Conservation (phyloP, 2,888 invertebrate genomes). For the Hoplodrina blanda region DNA sequence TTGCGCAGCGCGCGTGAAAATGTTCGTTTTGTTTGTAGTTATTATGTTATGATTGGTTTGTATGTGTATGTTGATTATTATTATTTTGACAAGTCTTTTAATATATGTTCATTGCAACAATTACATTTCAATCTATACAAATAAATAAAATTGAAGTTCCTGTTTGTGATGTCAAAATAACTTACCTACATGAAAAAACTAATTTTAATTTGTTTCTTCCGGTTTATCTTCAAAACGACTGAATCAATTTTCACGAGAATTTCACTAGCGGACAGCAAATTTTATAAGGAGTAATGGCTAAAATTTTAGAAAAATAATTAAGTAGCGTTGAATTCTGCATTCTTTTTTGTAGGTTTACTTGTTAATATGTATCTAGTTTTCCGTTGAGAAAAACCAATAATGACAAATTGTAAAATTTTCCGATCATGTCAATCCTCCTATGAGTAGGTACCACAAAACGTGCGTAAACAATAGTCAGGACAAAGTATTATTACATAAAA, state of each 20-base stretch:
- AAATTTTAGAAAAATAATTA: too few relatives aligned
- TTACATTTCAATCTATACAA: too few relatives aligned
- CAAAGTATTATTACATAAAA: constrained; percentile 14
- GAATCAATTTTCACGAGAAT: too few relatives aligned
- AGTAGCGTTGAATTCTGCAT: too few relatives aligned
- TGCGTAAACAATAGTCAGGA: constrained; percentile 32
- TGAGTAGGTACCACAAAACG: neutral
- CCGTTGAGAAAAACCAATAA: neutral
- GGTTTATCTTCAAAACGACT: too few relatives aligned
- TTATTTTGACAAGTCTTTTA: neutral
- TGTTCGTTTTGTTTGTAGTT: constrained; percentile 51
- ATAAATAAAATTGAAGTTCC: too few relatives aligned
- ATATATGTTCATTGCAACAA: neutral
- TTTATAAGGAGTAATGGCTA: too few relatives aligned
- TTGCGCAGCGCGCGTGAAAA: constrained; percentile 58
- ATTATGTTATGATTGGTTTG: constrained; percentile 36
- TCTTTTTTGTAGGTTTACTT: too few relatives aligned
- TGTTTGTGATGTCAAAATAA: too few relatives aligned
- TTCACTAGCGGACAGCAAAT: too few relatives aligned
- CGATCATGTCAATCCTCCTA: neutral
- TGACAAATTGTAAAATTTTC: neutral
- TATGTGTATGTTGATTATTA: neutral
- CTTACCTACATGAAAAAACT: too few relatives aligned
- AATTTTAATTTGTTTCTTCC: too few relatives aligned
- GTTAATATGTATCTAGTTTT: neutral